Conservation (phyloP, 2,113 vertebrate genomes). For the Cisticola juncidis region DNA sequence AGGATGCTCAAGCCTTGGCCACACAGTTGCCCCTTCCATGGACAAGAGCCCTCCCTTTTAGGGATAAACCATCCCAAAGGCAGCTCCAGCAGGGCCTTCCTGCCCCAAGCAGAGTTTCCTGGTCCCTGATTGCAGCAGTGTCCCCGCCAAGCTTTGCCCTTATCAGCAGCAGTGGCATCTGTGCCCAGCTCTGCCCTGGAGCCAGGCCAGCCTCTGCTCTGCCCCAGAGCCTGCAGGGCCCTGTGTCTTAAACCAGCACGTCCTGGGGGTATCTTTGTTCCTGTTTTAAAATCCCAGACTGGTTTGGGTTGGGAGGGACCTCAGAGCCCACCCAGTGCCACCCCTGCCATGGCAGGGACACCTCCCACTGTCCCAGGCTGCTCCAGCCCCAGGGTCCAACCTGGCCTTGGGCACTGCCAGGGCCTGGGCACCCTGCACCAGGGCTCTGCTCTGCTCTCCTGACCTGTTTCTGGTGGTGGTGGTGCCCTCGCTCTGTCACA, state of each 20-base stretch:
- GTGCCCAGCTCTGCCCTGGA: neutral
- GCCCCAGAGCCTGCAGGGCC: fast-evolving
- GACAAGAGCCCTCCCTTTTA: neutral
- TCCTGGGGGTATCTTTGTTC: neutral
- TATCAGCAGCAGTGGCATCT: conserved; percentile 19
- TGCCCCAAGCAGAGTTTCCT: neutral
- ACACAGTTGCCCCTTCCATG: neutral
- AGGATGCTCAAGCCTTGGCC: neutral
- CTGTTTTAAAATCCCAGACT: neutral
- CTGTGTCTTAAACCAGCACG: neutral
- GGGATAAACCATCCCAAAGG: neutral
- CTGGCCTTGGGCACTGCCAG: neutral
- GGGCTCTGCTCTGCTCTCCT: neutral
- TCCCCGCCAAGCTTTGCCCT: neutral
- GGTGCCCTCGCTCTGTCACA: neutral
- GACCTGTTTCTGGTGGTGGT: fast-evolving
- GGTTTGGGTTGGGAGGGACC: neutral
- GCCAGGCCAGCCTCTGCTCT: neutral
- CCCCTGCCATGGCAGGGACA: neutral
- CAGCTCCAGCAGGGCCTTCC: neutral
- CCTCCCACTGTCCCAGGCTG: neutral
- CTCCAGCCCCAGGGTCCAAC: neutral
- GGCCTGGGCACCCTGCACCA: neutral
- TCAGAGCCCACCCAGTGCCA: fast-evolving
- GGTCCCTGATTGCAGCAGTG: conserved; percentile 31